These are phyloP conservation scores for Zaprionus gabonicus DNA, from an alignment of 1,140 invertebrate genomes.

Conservation along the genomic window DNA sequence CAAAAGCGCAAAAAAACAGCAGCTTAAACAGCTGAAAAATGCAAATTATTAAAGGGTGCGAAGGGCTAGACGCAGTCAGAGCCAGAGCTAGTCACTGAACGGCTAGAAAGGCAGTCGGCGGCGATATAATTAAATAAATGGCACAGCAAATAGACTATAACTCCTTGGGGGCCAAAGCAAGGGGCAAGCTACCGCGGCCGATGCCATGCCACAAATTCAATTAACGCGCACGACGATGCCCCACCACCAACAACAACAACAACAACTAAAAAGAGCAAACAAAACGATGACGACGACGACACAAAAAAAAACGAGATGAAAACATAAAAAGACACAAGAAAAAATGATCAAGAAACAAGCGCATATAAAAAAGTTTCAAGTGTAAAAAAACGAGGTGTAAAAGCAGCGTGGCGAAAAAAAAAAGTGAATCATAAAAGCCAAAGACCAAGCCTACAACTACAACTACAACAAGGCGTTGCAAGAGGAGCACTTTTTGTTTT, in stretches of 20 bases:
- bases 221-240: conserved; percentile 51
- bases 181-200: not conserved
- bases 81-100: conserved; percentile 2
- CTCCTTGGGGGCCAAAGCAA: conserved; percentile 1
- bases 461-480: conserved; percentile 41
- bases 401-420: conserved; percentile 53
- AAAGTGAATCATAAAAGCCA: conserved; percentile 58
- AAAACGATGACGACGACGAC: conserved; percentile 6
- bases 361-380: conserved; percentile 52
- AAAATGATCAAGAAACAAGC: conserved; percentile 55
- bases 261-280: conserved; percentile 36
- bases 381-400: conserved; percentile 67
- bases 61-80: not conserved
- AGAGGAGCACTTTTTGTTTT: conserved; percentile 65
- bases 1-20: conserved; percentile 43
- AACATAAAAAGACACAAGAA: conserved; percentile 49
- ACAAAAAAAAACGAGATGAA: conserved; percentile 57
- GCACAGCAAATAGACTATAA: conserved; percentile 46
- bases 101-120: conserved; percentile 67
- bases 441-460: conserved; percentile 34
- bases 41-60: conserved; percentile 63
- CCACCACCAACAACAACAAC: conserved; percentile 16
- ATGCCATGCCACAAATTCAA: conserved; percentile 72
- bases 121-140: conserved; percentile 77
- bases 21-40: conserved; percentile 70